Evolutionary conservation across 2,888 invertebrate genomes (phyloP), one percentile per base, ranked within the genome.

Genomic region (Orthonevra nobilis): DNA sequence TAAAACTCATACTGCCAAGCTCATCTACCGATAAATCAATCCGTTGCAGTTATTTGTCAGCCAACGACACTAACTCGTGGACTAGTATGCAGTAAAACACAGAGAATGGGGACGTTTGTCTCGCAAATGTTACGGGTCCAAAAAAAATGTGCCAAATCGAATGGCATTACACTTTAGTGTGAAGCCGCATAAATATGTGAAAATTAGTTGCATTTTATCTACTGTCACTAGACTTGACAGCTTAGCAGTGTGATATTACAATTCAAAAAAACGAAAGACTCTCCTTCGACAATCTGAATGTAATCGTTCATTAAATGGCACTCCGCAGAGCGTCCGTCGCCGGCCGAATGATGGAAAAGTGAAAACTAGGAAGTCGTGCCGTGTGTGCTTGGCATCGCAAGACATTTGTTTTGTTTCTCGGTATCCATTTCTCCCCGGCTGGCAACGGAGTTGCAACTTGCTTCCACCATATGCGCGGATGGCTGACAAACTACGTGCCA

Each of bases 291-390:
- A n/a, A n/a, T n/a, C n/a, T n/a, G n/a, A n/a, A n/a, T n/a, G n/a
- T n/a, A n/a, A n/a, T n/a, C 15, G 28, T 34, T 36, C 40, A 40
- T 42, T 42, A 58, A 63, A 40, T 58, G 56, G 2, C 34, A 36
- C 46, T 7, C 15, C 38, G 12, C 12, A 46, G 28, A 15, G 14
- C n/a, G 12, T 9, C 28, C 3, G n/a, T n/a, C 32, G 30, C 42
- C 38, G 30, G 30, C 54, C 23, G n/a, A n/a, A n/a, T 72, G 72
- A 56, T 48, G 52, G 54, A 72, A 79, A 72, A 79, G 79, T 79
- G 79, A 79, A 79, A 79, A 79, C 79, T 79, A 79, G 79, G 79
- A 79, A 79, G 79, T 72, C 34, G 48, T 56, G 46, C 20, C 60
- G 72, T 74, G 44, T 54, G 40, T 60, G 30, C 28, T 64, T 58